A percentile compares a stretch with the other conserved stretches of the same genome.
phyloP scores from a whole-genome alignment of 2,797 vertebrate genomes.

The Sebastes vulpes region DNA sequence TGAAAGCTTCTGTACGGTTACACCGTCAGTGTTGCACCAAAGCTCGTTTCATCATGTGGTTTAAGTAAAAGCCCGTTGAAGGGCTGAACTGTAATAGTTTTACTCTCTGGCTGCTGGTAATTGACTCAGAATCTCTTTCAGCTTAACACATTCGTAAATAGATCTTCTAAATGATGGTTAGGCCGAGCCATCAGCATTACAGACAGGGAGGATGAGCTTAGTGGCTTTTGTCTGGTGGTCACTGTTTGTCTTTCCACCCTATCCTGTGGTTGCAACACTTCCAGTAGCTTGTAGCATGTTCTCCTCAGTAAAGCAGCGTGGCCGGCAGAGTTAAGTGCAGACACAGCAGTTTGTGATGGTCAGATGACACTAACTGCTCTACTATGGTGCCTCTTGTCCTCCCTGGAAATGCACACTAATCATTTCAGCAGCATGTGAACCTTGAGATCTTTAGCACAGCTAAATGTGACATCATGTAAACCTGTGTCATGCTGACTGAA shows the following conservation, averaged over 20 bases:
- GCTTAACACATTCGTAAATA: neutral
- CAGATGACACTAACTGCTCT: constrained; percentile 59
- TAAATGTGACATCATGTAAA: constrained; percentile 9
- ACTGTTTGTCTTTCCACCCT: neutral
- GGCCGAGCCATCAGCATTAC: neutral
- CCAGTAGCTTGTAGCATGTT: constrained; percentile 1
- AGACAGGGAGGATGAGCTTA: neutral
- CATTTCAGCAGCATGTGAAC: constrained; percentile 40
- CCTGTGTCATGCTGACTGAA: neutral
- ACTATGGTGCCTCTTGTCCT: constrained; percentile 14
- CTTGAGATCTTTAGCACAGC: constrained; percentile 6
- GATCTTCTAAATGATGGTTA: neutral
- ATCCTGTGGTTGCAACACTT: constrained; percentile 11
- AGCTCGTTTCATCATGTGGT: neutral
- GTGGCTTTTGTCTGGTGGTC: constrained; percentile 4
- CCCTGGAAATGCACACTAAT: constrained; percentile 36
- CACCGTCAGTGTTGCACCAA: neutral
- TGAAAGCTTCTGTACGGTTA: constrained; percentile 12
- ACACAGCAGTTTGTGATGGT: constrained; percentile 61
- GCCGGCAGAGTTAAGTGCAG: constrained; percentile 42
- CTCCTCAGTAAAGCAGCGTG: constrained; percentile 18
- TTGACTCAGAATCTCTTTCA: neutral
- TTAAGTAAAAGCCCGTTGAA: neutral
- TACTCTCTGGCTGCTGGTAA: neutral
- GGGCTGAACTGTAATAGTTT: neutral